Base-by-base conservation (phyloP, 2,797 vertebrate genomes). In the Myripristis murdjan region DNA sequence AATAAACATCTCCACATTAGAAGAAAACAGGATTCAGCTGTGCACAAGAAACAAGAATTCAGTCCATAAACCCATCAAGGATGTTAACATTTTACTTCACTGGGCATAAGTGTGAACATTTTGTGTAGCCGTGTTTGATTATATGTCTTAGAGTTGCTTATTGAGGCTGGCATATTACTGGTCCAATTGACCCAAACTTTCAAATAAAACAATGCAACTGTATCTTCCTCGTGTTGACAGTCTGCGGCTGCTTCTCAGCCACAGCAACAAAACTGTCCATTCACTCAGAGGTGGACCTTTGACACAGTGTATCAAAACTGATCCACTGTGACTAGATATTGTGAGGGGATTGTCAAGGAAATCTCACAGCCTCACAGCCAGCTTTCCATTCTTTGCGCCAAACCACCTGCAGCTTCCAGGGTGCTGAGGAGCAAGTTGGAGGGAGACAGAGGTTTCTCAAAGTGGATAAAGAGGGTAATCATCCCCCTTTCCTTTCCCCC, bases 381-480 rank as follows among this genome's bases (percentile, higher is more conserved):
- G 76, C 74, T 79, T 54, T 35, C 84, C 73, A 78, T 81, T 67
- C 41, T 57, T 43, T 63, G 53, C 49, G 43, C 65, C 43, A 54
- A 73, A 82, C 60, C 20, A 63, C 58, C 77, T 61, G 16, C 63
- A 5, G 70, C 65, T 60, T 70, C 67, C 75, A 62, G 31, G 1
- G 61, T 59, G 59, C 63, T 75, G 67, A 55, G 59, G 60, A 78
- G 70, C 73, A 73, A 65, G 79, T 87, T 86, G 79, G 69, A 26
- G 63, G 68, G 82, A 81, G 16, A 26, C 22, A 31, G 63, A 73
- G 79, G 75, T 59, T 81, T 70, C 58, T 70, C 81, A 56, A 22
- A 79, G 73, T 72, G 82, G 76, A 85, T 87, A 87, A 89, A 91
- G 88, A 83, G 72, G 77, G 64, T 86, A 84, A 90, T 84, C 79